Evolutionary conservation across 2,888 invertebrate species (phyloP).

Genomic region (Operophtera brumata): DNA sequence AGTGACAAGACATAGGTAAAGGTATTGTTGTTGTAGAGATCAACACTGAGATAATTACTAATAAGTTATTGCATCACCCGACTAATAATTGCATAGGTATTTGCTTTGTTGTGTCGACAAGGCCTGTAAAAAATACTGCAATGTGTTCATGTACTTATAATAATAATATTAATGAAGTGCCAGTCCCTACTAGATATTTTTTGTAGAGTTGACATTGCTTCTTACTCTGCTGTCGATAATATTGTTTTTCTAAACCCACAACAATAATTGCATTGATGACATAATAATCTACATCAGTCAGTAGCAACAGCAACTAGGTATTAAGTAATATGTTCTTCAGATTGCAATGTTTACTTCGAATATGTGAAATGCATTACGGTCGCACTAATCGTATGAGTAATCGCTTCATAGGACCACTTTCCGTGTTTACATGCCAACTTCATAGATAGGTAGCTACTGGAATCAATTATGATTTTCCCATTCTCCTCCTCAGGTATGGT

Average conservation of each 20-base stretch:
- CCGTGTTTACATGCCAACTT: slow-evolving; percentile 48
- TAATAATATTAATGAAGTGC: not conserved
- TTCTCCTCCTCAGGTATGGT: too few species aligned
- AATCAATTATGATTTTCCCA: slow-evolving; percentile 4
- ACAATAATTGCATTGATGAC: slow-evolving; percentile 18
- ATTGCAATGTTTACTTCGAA: slow-evolving; percentile 32
- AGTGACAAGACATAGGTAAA: not conserved
- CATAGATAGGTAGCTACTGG: slow-evolving; percentile 17
- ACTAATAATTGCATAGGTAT: slow-evolving; percentile 19
- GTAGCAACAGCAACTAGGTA: slow-evolving; percentile 6
- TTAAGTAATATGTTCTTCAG: slow-evolving; percentile 1
- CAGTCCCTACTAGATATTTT: not conserved
- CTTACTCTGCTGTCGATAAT: too few species aligned
- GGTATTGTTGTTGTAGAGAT: slow-evolving; percentile 6
- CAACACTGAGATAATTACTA: slow-evolving; percentile 12
- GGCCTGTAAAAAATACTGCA: slow-evolving; percentile 6
- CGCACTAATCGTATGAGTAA: slow-evolving; percentile 42
- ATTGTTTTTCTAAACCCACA: slow-evolving; percentile 24
- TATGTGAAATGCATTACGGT: slow-evolving; percentile 24
- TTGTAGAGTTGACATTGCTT: not conserved
- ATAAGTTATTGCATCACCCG: slow-evolving; percentile 22
- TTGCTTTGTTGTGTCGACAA: slow-evolving; percentile 19
- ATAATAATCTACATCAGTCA: slow-evolving; percentile 14
- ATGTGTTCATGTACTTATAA: not conserved
- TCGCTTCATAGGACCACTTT: slow-evolving; percentile 40